Conservation (phyloP, 2,113 vertebrate species). For the Oceanites oceanicus region DNA sequence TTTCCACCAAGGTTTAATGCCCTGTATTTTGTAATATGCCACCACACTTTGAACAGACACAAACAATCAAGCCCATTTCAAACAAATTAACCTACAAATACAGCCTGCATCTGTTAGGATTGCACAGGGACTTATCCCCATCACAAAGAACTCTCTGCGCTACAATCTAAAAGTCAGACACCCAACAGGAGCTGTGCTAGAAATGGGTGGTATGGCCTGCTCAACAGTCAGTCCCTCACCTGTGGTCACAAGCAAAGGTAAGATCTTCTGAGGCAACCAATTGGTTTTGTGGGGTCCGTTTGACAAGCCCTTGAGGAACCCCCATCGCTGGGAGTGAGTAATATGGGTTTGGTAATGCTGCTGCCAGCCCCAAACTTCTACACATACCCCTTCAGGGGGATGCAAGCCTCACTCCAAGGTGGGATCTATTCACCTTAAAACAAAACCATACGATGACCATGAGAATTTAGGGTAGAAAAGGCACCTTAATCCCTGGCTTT, state of each 20-base stretch:
- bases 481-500: neutral
- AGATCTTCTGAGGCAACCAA: neutral
- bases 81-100: neutral
- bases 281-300: neutral
- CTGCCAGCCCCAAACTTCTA: neutral
- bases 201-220: neutral
- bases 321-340: neutral
- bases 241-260: neutral
- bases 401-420: neutral
- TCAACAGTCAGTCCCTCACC: neutral
- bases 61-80: neutral
- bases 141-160: neutral
- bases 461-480: neutral
- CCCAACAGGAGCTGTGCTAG: neutral
- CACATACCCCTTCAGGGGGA: neutral
- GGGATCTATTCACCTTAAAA: neutral
- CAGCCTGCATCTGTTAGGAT: neutral
- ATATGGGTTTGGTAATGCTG: fast-evolving
- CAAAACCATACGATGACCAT: neutral
- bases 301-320: neutral
- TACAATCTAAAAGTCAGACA: neutral
- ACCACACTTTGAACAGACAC: neutral
- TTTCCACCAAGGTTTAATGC: neutral
- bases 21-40: neutral
- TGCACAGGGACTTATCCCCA: neutral